Conservation (phyloP, 2,113 vertebrate species). For the Percina caprodes region DNA sequence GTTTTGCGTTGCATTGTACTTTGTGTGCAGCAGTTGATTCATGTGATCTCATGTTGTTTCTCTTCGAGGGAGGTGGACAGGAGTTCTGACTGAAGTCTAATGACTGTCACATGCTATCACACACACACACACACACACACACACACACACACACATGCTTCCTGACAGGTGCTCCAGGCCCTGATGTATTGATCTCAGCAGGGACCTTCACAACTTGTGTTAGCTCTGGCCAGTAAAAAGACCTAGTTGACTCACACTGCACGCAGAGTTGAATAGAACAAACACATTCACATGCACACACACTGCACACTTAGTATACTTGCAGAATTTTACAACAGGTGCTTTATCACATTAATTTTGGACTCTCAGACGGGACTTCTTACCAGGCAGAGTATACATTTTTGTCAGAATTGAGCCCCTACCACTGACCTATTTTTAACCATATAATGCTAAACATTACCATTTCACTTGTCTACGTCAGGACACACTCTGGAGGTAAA, state of each 20-base stretch:
- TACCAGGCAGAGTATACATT: too few species aligned
- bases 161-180: slow-evolving; percentile 61
- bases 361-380: neutral
- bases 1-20: slow-evolving; percentile 1
- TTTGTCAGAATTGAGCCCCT: neutral
- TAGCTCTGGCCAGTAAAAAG: slow-evolving; percentile 35
- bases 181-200: slow-evolving; percentile 73
- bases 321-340: neutral
- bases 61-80: slow-evolving; percentile 46
- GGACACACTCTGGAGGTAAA: neutral
- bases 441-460: neutral
- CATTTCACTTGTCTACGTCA: neutral
- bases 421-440: neutral
- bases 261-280: slow-evolving; percentile 13
- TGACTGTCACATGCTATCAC: slow-evolving; percentile 66
- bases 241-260: slow-evolving; percentile 11
- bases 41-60: slow-evolving; percentile 56
- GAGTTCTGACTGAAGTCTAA: slow-evolving; percentile 61
- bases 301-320: neutral
- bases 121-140: slow-evolving; percentile 7
- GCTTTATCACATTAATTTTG: neutral
- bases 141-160: slow-evolving; percentile 22
- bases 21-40: slow-evolving; percentile 50
- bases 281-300: neutral
- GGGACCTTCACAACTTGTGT: slow-evolving; percentile 51